Conservation (phyloP, 2,113 vertebrate genomes). For the Eonycteris spelaea region DNA sequence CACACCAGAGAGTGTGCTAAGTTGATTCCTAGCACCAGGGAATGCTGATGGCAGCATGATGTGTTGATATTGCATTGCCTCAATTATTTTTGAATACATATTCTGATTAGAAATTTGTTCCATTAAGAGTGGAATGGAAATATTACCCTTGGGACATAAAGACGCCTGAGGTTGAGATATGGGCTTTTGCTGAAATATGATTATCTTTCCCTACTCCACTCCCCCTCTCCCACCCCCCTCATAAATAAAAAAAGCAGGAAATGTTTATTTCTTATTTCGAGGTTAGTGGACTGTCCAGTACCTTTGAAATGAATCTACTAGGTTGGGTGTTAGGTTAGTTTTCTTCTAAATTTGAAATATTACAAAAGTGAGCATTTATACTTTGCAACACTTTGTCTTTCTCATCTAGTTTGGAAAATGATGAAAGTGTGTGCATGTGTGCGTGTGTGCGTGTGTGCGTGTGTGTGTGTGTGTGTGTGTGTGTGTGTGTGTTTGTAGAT, state of each 20-base stretch:
- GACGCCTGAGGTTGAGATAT: slow-evolving; percentile 25
- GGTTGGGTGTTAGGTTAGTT: not conserved
- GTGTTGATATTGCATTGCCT: slow-evolving; percentile 8
- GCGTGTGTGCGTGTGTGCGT: not conserved
- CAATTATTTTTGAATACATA: slow-evolving; percentile 63
- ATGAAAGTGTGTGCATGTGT: not conserved
- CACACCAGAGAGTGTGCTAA: not conserved
- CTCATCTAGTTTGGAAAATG: not conserved
- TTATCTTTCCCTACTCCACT: slow-evolving; percentile 7
- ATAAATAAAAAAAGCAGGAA: slow-evolving; percentile 4
- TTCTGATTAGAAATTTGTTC: slow-evolving; percentile 69
- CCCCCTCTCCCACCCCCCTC: not conserved
- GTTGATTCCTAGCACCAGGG: not conserved
- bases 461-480: not conserved
- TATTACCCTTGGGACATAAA: slow-evolving; percentile 51
- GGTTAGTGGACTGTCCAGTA: not conserved
- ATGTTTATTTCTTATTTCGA: slow-evolving; percentile 19
- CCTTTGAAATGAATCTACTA: not conserved
- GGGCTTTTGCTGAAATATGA: slow-evolving; percentile 8
- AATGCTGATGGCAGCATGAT: not conserved
- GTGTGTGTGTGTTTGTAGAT: not conserved
- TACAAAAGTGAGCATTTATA: not conserved
- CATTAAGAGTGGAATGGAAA: slow-evolving; percentile 63
- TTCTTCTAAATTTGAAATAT: slow-evolving; percentile 5
- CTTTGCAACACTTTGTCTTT: not conserved